A percentile compares a stretch with the other conserved stretches of the same genome.
Evolutionary conservation across 2,888 invertebrate species (phyloP).

Genomic region (Callimorpha dominula): DNA sequence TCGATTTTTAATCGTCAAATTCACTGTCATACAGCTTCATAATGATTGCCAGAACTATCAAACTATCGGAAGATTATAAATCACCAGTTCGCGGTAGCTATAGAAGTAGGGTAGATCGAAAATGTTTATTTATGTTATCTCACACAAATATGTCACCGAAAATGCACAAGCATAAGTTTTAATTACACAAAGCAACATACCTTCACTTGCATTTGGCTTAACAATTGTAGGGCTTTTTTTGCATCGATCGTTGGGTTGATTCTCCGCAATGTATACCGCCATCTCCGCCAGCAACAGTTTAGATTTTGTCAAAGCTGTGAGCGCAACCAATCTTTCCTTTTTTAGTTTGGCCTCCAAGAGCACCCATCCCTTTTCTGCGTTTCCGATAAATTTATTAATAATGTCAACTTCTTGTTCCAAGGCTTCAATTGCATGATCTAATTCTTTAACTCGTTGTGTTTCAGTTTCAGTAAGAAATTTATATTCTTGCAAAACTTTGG

Average conservation of each 20-base stretch:
- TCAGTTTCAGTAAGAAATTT: neutral
- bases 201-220: neutral
- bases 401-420: slow-evolving; percentile 8
- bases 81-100: too few relatives aligned
- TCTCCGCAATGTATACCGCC: slow-evolving; percentile 29
- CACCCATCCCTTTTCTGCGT: slow-evolving; percentile 13
- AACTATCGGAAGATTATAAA: too few relatives aligned
- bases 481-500: neutral
- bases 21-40: too few relatives aligned
- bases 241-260: slow-evolving; percentile 10
- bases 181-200: neutral
- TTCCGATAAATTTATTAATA: slow-evolving; percentile 5
- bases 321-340: slow-evolving; percentile 28
- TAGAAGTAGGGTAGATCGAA: neutral
- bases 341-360: slow-evolving; percentile 28
- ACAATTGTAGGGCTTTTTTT: neutral
- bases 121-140: neutral
- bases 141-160: neutral
- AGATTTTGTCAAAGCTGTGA: slow-evolving; percentile 25
- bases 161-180: neutral
- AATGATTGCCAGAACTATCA: too few relatives aligned
- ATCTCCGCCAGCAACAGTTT: slow-evolving; percentile 28
- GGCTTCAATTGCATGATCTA: slow-evolving; percentile 23
- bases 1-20: too few relatives aligned
- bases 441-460: slow-evolving; percentile 15